Evolutionary conservation across 2,113 vertebrate genomes (phyloP), one percentile per base, ranked within the genome.

Genomic region (Stegostoma tigrinum): DNA sequence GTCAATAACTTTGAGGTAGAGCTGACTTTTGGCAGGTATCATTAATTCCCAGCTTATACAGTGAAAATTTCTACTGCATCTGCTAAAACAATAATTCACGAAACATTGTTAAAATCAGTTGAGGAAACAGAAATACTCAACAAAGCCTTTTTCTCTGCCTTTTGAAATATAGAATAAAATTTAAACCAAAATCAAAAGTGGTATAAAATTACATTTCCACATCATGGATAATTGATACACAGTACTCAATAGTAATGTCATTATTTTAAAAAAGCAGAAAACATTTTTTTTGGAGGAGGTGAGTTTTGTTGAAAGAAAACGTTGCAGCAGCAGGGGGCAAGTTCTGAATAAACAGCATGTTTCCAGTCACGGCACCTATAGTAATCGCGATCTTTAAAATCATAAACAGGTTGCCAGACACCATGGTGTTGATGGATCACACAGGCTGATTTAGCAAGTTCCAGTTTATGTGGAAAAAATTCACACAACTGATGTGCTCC

Each of bases 361-460:
- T 93, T 93, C 61, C 34, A 38, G 89, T 93, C 89, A 66, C 19
- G 17, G 89, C 61, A 93, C 38, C 89, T 66, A 93, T 61, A 93
- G 61, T 93, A 93, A 66, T 93, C 61, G n/a, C 61, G 67, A 93
- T 93, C 89, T 93, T 93, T 93, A 38, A 93, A 93, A 93, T 61
- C 89, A 93, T 93, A 93, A 93, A 93, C 89, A 93, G 61, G 89
- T 34, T 67, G 89, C 89, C 64, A 93, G 89, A 93, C 89, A 42
- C 61, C 34, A 66, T 93, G 89, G 89, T 93, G 89, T 93, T 93
- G 89, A 93, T 93, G 34, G 89, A 93, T 93, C 89, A 93, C 89
- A 93, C 89, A 93, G 61, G 61, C 89, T 93, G 89, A 93, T 64
- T 93, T 93, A 93, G 89, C 89, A 93, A 93, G 89, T 66, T 93